A percentile compares a stretch with the other conserved stretches of the same genome.
Evolutionary conservation across 2,797 vertebrate genomes (phyloP).

Genomic region (Acanthiza pusilla): DNA sequence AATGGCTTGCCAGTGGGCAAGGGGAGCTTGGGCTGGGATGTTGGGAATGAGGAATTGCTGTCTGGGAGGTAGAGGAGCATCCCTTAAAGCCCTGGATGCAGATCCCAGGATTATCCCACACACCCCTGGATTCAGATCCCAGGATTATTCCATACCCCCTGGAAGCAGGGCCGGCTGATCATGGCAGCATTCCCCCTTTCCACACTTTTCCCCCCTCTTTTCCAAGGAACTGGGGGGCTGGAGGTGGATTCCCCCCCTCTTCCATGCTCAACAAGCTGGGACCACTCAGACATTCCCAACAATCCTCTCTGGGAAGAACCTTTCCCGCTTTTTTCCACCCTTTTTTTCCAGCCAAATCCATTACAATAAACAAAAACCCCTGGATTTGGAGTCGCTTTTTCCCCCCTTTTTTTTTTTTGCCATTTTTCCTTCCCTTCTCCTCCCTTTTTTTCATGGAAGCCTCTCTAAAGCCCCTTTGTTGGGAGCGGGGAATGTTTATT

Average conservation of each 20-base stretch:
- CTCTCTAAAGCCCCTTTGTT: slow-evolving; percentile 72
- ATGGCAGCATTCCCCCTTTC: background rate
- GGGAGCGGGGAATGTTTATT: slow-evolving; percentile 66
- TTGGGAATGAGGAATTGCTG: background rate
- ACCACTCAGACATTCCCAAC: background rate
- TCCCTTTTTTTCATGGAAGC: background rate
- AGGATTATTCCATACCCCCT: background rate
- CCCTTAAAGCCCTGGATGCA: background rate
- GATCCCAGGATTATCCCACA: background rate
- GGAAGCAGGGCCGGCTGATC: fast-evolving
- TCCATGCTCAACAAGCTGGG: background rate
- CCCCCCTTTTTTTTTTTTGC: background rate
- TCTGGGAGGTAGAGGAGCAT: background rate
- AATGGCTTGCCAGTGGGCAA: background rate
- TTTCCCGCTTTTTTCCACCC: slow-evolving; percentile 21
- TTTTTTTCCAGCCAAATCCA: slow-evolving; percentile 41
- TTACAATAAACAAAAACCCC: slow-evolving; percentile 47
- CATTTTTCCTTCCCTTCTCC: too few species aligned
- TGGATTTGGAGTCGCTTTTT: background rate
- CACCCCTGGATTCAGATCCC: background rate
- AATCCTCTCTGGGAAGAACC: background rate
- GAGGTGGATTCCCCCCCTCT: background rate
- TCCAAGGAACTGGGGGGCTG: fast-evolving
- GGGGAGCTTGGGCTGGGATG: background rate
- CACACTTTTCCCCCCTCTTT: background rate